Evolutionary conservation across 2,888 invertebrate species (phyloP).

Genomic region (Trachelus tabidus): DNA sequence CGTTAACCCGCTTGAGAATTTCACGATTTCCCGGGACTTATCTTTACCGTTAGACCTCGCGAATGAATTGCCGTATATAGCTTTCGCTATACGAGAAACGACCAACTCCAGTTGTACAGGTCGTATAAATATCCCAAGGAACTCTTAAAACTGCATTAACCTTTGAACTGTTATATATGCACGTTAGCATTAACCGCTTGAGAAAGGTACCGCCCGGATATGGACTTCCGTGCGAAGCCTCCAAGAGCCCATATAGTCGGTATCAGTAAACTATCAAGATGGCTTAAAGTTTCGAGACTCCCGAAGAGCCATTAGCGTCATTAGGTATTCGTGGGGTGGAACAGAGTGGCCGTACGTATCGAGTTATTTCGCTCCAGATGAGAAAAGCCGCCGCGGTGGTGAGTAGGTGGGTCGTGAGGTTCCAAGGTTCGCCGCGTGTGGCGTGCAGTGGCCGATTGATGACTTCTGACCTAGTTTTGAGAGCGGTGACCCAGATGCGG

Average conservation of each 20-base stretch:
- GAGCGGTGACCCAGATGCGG: conserved; percentile 57
- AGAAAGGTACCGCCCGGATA: neutral
- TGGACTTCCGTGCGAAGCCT: neutral
- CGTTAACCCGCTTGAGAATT: neutral
- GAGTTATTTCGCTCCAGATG: conserved; percentile 36
- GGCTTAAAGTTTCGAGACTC: neutral
- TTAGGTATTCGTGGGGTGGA: neutral
- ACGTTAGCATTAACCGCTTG: neutral
- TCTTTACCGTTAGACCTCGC: neutral
- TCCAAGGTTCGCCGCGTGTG: conserved; percentile 34
- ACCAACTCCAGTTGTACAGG: too few species aligned
- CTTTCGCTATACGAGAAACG: neutral
- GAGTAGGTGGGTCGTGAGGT: conserved; percentile 30
- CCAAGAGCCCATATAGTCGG: neutral
- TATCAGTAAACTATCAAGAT: neutral
- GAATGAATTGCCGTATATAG: neutral
- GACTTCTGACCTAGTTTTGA: conserved; percentile 60
- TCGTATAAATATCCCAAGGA: neutral
- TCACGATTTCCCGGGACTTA: neutral
- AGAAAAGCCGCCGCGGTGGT: conserved; percentile 28
- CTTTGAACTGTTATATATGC: neutral
- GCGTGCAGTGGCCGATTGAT: conserved; percentile 49
- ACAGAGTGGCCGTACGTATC: conserved; percentile 17
- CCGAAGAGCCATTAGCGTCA: neutral
- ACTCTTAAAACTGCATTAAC: neutral